Evolutionary conservation across 2,113 vertebrate genomes (phyloP), one percentile per base, ranked within the genome.

Genomic region (Leptobrachium ailaonicum): DNA sequence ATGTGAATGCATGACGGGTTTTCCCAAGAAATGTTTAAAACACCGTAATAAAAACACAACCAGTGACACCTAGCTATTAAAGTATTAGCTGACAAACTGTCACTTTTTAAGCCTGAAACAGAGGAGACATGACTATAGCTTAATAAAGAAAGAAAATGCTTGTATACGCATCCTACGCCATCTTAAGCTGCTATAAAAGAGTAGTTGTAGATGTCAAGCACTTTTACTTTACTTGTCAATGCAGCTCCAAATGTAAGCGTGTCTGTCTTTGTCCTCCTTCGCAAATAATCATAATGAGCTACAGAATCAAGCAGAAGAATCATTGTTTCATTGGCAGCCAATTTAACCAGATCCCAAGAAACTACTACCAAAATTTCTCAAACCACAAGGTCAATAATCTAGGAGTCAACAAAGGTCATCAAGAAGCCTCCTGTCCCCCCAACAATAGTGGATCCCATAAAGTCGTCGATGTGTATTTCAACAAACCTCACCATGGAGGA

Each of bases 111-210:
- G 4, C 47, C 8, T 8, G 4, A 50, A 50, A 8, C 8, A 8
- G 8, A 8, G 8, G 4, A 50, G 47, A 50, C 47, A 60, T 12
- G 13, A 10, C 3, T 60, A 1, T 11, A 12, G 56, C 9, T 60
- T 60, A 60, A 10, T 11, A 60, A 60, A 60, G 47, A 5, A 50
- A 50, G 8, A 75, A 75, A 64, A 76, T 53, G 42, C 64, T 50
- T 32, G 47, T 58, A 77, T 43, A 68, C 32, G 56, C 75, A 67
- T 67, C 45, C 32, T 68, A 68, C 64, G 42, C 66, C 6, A 45
- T 67, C 66, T 66, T 69, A 14, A 69, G 12, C 50, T 68, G 63
- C 42, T 69, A 77, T 77, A 77, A 77, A 76, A 69, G 54, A 40
- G 41, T 56, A 68, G 2, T 6, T 32, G 58, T 7, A 41, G 47